phyloP scores from a whole-genome alignment of 1,140 invertebrate genomes.

The roundworm (Caenorhabditis elegans) region WBcel235 BX284605.5:11336501-11337000 shows the following conservation, averaged over 20 bases:
- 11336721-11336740: slow-evolving; percentile 25
- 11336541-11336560: too few relatives aligned
- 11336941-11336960: background rate
- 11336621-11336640: too few relatives aligned
- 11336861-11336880: background rate
- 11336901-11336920: slow-evolving; percentile 25
- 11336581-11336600: too few relatives aligned
- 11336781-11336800: slow-evolving; percentile 23
- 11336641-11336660: too few relatives aligned
- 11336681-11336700: too few relatives aligned
- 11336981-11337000: background rate
- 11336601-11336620: too few relatives aligned
- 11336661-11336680: too few relatives aligned
- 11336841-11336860: slow-evolving; percentile 16
- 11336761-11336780: slow-evolving; percentile 31
- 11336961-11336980: slow-evolving; percentile 15
- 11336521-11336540: too few relatives aligned
- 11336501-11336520: too few relatives aligned
- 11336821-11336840: slow-evolving; percentile 11
- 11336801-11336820: background rate
- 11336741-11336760: slow-evolving; percentile 4
- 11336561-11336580: too few relatives aligned
- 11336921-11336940: background rate
- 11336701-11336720: background rate
- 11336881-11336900: slow-evolving; percentile 1